Evolutionary conservation across 2,113 vertebrate species (phyloP).

Genomic region (Seriola dumerili): DNA sequence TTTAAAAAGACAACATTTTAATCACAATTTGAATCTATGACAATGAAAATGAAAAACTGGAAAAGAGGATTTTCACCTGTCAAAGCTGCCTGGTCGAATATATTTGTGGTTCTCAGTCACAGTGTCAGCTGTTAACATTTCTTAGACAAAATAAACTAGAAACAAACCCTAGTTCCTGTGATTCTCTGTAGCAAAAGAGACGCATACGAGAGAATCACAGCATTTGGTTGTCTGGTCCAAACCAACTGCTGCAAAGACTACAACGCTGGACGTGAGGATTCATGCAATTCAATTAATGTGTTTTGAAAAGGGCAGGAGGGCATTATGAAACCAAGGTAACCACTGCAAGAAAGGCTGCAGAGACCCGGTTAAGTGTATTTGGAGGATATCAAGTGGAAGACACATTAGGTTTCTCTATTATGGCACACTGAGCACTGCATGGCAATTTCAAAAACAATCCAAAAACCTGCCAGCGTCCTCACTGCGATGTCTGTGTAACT

Average conservation of each 20-base stretch:
- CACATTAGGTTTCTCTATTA: background rate
- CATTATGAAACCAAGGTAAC: slow-evolving; percentile 9
- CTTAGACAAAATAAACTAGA: background rate
- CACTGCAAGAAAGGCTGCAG: background rate
- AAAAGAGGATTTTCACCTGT: background rate
- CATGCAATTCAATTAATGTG: slow-evolving; percentile 17
- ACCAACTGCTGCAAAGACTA: background rate
- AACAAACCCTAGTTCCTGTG: background rate
- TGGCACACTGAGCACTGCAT: background rate
- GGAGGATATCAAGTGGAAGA: background rate
- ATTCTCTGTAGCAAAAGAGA: background rate
- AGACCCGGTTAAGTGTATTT: background rate
- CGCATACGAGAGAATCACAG: background rate
- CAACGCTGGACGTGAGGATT: background rate
- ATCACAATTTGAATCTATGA: background rate
- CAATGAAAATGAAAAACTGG: no score
- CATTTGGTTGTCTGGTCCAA: background rate
- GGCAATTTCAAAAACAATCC: background rate
- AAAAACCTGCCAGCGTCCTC: background rate
- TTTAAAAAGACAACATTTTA: background rate
- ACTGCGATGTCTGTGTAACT: background rate
- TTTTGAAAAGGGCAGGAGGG: slow-evolving; percentile 36
- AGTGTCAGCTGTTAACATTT: background rate
- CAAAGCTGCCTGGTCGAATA: background rate
- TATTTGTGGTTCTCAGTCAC: background rate